Base-by-base conservation (phyloP, 1,140 invertebrate species). In the Drosophila subobscura region DNA sequence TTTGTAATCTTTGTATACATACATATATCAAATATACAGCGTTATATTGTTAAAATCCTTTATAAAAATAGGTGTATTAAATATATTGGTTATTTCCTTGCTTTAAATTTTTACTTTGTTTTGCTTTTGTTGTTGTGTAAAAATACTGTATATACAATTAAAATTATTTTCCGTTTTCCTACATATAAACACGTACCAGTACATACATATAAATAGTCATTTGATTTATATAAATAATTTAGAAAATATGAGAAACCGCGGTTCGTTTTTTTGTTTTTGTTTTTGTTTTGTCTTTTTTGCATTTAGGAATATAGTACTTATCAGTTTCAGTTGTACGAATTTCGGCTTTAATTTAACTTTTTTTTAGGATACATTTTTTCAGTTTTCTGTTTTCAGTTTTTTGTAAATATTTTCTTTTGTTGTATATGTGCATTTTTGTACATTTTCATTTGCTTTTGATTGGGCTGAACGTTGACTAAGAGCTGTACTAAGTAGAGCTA, bases 101-200 rank as follows among this genome's bases (percentile, higher is more conserved):
- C 41, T 68, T 79, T 67, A 53, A 56, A 29, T 53, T 65, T 74
- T 77, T 65, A 22, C 41, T 37, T 37, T 27, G 22, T 60, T 41
- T 46, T 20, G 20, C 46, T 23, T 42, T 55, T 65, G 49, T 64
- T 79, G 41, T 67, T 71, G 46, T 85, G 81, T 85, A 85, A 85
- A 85, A 85, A 85, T 86, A 85, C 81, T 85, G 81, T 85, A 85
- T 85, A 80, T 85, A 85, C 81, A 85, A 86, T 77, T 85, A 84
- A 59, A 85, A 74, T 74, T 85, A 86, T 77, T 81, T 86, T 58
- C 77, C 86, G 85, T 77, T 80, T 85, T 60, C 77, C 86, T 85
- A 85, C 52, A 51, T 55, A 40, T 58, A 71, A 80, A 71, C 66
- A 65, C 33, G 33, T 84, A 83, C 66, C 46, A 46, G 71, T 73